These are phyloP conservation scores for Aix galericulata DNA, from an alignment of 2,113 vertebrate genomes.

Conservation along the genomic window DNA sequence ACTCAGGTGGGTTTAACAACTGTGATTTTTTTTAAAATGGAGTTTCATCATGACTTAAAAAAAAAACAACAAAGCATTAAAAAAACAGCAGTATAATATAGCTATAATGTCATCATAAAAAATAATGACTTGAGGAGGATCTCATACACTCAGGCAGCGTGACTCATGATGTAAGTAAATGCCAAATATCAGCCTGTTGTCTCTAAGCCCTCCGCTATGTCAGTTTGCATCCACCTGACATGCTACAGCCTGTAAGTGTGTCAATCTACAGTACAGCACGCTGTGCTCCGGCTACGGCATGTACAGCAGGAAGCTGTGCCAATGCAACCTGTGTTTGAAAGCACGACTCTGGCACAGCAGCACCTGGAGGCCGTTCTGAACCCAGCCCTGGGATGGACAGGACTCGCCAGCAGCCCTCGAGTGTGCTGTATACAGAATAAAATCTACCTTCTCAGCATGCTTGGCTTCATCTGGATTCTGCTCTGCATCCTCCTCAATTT, in stretches of 20 bases:
- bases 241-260: neutral
- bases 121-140: neutral
- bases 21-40: neutral
- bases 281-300: neutral
- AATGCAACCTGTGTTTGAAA: neutral
- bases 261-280: neutral
- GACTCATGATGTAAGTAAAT: neutral
- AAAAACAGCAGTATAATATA: neutral
- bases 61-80: neutral
- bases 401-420: neutral
- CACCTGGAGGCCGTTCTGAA: neutral
- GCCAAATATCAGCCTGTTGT: neutral
- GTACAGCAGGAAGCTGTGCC: neutral
- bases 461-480: slow-evolving; percentile 81
- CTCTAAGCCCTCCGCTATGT: neutral
- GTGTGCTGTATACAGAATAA: neutral
- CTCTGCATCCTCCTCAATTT: slow-evolving; percentile 80
- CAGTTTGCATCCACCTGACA: neutral
- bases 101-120: neutral
- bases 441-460: slow-evolving; percentile 88
- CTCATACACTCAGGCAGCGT: neutral
- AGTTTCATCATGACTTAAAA: neutral
- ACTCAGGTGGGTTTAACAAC: neutral
- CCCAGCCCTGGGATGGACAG: rapidly evolving
- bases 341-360: neutral